Percentiles rank a stretch among this genome's conserved stretches.
phyloP scores from a whole-genome alignment of 1,140 invertebrate species.

The Drosophila baimaii region DNA sequence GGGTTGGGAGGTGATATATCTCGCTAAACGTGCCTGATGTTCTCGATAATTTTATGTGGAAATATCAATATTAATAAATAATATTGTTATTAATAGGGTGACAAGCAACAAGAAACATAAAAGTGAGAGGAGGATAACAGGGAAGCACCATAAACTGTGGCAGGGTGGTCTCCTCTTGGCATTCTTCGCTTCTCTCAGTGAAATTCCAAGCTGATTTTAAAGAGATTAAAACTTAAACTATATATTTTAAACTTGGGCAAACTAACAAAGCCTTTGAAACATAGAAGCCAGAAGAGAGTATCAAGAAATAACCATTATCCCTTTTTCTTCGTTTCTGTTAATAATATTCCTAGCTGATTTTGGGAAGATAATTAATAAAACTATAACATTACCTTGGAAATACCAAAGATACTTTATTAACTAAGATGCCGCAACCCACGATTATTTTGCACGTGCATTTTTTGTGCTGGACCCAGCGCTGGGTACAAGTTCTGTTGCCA shows the following conservation, averaged over 20 bases:
- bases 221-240: too few relatives aligned
- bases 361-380: not conserved
- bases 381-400: too few relatives aligned
- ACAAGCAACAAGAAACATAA: not conserved
- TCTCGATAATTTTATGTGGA: constrained; percentile 16
- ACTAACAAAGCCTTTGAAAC: too few relatives aligned
- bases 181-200: not conserved
- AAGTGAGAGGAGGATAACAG: not conserved
- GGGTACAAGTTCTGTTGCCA: too few relatives aligned
- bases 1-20: constrained; percentile 18
- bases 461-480: too few relatives aligned
- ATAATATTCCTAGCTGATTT: too few relatives aligned
- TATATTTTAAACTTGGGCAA: too few relatives aligned
- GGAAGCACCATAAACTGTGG: not conserved
- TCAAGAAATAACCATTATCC: too few relatives aligned
- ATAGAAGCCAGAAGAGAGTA: too few relatives aligned
- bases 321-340: not conserved
- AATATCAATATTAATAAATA: constrained; percentile 16
- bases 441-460: too few relatives aligned
- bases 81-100: not conserved
- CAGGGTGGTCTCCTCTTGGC: not conserved
- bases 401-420: too few relatives aligned
- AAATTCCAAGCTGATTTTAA: not conserved
- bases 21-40: constrained; percentile 5
- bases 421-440: too few relatives aligned